These are phyloP conservation scores for Rhinophrynus dorsalis DNA, from an alignment of 2,797 vertebrate species.

Conservation along the genomic window DNA sequence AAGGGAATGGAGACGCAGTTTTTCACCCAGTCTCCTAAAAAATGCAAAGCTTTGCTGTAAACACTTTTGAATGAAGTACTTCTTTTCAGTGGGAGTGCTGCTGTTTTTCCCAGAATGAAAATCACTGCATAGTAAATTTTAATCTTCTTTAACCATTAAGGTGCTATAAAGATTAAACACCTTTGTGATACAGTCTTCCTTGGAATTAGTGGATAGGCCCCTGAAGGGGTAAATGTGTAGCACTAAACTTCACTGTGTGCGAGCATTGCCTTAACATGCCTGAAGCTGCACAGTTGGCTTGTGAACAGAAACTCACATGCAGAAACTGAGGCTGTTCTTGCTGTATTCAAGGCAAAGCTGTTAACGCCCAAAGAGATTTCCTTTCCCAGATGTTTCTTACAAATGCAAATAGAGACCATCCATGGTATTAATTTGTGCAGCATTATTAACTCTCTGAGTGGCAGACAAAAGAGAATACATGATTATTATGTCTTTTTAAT, in stretches of 20 bases:
- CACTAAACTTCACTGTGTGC: background rate
- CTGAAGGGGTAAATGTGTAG: background rate
- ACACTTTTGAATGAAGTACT: too few relatives aligned
- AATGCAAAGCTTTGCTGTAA: too few relatives aligned
- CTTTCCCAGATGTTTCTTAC: constrained; percentile 26
- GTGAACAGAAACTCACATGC: background rate
- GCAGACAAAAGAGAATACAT: background rate
- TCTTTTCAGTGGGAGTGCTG: too few relatives aligned
- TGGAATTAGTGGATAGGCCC: background rate
- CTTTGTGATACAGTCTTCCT: too few relatives aligned
- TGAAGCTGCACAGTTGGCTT: background rate
- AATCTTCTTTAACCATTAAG: too few relatives aligned
- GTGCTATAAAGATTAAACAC: too few relatives aligned
- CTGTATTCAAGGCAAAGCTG: constrained; percentile 22
- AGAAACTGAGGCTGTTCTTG: background rate
- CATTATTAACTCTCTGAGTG: too few relatives aligned
- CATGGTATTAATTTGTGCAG: background rate
- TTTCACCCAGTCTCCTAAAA: too few relatives aligned
- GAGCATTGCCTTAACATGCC: constrained; percentile 16
- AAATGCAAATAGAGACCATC: constrained; percentile 2
- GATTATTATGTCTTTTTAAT: too few relatives aligned
- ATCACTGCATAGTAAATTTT: too few relatives aligned
- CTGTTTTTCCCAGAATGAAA: too few relatives aligned
- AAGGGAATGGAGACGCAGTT: too few relatives aligned
- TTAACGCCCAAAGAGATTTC: constrained; percentile 36